Percentiles rank a stretch among this genome's conserved stretches.
These are phyloP conservation scores for Eustalomyia histrio DNA, from an alignment of 2,888 invertebrate species.

Conservation along the genomic window DNA sequence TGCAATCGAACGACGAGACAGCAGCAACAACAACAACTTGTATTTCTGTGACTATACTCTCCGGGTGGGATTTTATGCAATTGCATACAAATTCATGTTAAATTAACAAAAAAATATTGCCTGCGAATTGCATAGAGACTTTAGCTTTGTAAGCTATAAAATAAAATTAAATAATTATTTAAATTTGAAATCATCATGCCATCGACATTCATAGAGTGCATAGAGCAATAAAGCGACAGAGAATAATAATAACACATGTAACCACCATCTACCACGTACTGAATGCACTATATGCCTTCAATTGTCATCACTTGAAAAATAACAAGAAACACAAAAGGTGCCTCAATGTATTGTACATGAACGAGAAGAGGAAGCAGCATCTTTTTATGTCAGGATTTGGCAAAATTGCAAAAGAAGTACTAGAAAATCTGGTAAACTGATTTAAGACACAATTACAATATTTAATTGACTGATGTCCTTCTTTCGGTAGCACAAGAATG, in stretches of 20 bases:
- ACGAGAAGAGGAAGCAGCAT: constrained; percentile 33
- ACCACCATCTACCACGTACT: background rate
- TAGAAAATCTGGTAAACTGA: constrained; percentile 25
- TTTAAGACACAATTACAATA: too few species aligned
- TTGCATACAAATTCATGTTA: constrained; percentile 41
- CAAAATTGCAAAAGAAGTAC: constrained; percentile 23
- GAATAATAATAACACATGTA: background rate
- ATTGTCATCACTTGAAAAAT: background rate
- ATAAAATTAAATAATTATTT: background rate
- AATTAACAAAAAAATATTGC: background rate
- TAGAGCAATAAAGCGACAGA: background rate
- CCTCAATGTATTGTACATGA: constrained; percentile 50
- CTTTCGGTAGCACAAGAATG: constrained; percentile 76
- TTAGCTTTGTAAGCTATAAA: background rate
- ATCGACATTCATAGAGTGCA: background rate
- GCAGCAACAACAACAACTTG: constrained; percentile 28
- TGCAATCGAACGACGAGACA: constrained; percentile 48
- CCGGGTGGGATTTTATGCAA: constrained; percentile 62
- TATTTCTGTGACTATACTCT: constrained; percentile 39
- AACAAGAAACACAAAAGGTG: constrained; percentile 32
- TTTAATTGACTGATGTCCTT: background rate
- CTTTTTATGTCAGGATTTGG: constrained; percentile 36
- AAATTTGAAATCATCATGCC: background rate
- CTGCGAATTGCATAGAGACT: background rate
- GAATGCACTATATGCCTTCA: background rate